Evolutionary conservation across 2,797 vertebrate genomes (phyloP), one percentile per base, ranked within the genome.

Genomic region (Lophotriccus pileatus): DNA sequence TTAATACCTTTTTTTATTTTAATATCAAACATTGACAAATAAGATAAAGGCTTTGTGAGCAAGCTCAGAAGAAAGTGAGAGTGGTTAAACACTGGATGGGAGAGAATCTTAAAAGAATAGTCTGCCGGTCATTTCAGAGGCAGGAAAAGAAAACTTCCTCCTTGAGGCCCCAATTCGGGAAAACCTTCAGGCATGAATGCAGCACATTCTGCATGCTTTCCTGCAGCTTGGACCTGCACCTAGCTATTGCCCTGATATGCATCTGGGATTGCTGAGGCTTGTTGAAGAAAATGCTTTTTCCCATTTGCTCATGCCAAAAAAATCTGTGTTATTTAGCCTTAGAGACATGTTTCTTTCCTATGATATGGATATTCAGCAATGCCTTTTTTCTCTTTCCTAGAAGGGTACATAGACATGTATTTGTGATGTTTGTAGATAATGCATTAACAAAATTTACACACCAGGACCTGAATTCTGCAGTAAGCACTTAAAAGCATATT

Each of bases 21-120:
- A 97, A 97, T 97, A 98, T 97, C 96, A 97, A 97, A 97, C 94
- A 96, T 97, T 95, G 90, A 97, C 96, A 97, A 97, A 97, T 96
- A 97, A 96, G 96, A 97, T 95, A 95, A 97, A 94, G 89, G 91
- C 77, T 87, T 90, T 84, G 79, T 90, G 87, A 91, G 52, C 74
- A 72, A 83, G 78, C 90, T 90, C 67, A 58, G 90, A 94, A 94
- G 85, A 90, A 86, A 96, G 87, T 44, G 60, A 95, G 84, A 90
- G 68, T 36, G 43, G 81, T 79, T 94, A 82, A 90, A 96, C 79
- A 76, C 10, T 53, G 50, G 43, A 24, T 62, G 9, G 49, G 79
- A 70, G 43, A 83, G 47, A 76, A 74, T 79, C 88, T 94, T 86
- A 18, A 86, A 83, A 86, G 58, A 69, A 56, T 80, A 93, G 56